Conservation (phyloP, 2,797 vertebrate genomes). For the Siniperca obscura region DNA sequence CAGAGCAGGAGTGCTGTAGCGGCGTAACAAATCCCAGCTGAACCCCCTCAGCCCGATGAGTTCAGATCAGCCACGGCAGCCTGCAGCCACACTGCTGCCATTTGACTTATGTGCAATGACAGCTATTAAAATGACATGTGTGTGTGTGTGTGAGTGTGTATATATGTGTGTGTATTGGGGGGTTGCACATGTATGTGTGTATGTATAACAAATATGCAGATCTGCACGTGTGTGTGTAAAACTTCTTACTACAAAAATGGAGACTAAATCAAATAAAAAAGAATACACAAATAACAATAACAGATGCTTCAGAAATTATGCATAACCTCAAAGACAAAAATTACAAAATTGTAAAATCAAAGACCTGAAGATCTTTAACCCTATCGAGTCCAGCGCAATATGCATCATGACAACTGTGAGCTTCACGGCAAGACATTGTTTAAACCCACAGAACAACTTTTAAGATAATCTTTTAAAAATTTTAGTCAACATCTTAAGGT, state of each 20-base stretch:
- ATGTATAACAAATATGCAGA: background rate
- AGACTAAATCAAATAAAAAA: background rate
- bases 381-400: background rate
- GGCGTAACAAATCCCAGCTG: slow-evolving; percentile 69
- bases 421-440: background rate
- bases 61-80: slow-evolving; percentile 68
- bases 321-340: background rate
- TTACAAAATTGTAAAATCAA: background rate
- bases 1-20: slow-evolving; percentile 41
- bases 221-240: slow-evolving; percentile 1
- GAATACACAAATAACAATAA: too few relatives aligned
- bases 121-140: slow-evolving; percentile 53
- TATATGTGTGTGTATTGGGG: background rate
- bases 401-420: background rate
- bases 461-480: background rate
- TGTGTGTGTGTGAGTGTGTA: slow-evolving; percentile 12
- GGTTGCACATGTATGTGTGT: background rate
- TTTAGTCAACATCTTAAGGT: background rate
- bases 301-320: background rate
- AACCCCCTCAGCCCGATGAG: slow-evolving; percentile 75
- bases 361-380: background rate
- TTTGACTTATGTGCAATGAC: slow-evolving; percentile 60
- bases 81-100: slow-evolving; percentile 58
- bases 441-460: background rate
- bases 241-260: background rate